Evolutionary conservation across 2,113 vertebrate genomes (phyloP).

Genomic region (Eulemur macaco): DNA sequence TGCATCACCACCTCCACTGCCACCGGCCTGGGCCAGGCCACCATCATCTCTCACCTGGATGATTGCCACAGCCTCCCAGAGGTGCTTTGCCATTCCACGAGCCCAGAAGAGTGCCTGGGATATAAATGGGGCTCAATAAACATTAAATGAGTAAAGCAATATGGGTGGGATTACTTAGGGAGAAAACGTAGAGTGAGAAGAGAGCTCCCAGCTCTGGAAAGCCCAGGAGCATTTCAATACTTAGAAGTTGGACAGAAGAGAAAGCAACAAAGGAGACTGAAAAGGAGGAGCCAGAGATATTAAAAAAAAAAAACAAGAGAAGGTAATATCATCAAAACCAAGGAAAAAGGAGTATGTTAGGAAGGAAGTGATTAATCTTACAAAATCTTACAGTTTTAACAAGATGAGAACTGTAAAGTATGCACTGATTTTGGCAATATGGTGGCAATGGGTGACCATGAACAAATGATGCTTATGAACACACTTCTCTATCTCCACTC

Average conservation of each 20-base stretch:
- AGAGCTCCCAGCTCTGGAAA: not conserved
- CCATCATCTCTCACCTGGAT: not conserved
- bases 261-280: not conserved
- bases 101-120: not conserved
- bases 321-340: no score
- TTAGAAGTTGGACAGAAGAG: not conserved
- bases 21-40: not conserved
- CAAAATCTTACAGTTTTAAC: not conserved
- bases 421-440: not conserved
- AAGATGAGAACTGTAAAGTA: not conserved
- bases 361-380: not conserved
- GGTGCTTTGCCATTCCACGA: not conserved
- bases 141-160: not conserved
- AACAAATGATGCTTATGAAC: not conserved
- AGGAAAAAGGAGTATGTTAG: no score
- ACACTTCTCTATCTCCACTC: not conserved
- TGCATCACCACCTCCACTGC: fast-evolving
- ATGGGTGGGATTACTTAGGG: not conserved
- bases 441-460: not conserved
- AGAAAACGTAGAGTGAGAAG: not conserved
- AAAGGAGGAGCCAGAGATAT: not conserved
- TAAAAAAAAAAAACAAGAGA: not conserved
- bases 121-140: not conserved
- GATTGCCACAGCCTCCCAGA: not conserved
- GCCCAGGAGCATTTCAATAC: not conserved